A percentile compares a stretch with the other conserved stretches of the same genome.
phyloP scores from a whole-genome alignment of 2,888 invertebrate genomes.

The Pachydiplax longipennis region DNA sequence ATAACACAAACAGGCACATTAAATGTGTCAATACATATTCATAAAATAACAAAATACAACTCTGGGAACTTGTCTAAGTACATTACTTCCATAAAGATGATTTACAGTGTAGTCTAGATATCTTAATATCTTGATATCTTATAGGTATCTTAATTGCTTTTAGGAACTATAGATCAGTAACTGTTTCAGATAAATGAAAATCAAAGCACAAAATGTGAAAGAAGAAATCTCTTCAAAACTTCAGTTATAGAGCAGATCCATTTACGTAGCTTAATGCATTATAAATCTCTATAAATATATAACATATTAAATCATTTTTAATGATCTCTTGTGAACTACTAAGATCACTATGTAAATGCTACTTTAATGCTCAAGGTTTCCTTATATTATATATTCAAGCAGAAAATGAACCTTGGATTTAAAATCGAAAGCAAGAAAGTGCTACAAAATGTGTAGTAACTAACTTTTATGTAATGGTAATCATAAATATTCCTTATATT shows the following conservation, averaged over 20 bases:
- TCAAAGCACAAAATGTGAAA: not conserved
- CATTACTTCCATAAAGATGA: slow-evolving; percentile 17
- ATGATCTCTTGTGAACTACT: not conserved
- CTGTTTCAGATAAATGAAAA: slow-evolving; percentile 29
- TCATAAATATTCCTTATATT: not conserved
- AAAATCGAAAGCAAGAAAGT: not conserved
- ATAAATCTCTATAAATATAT: not conserved
- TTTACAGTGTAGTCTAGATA: slow-evolving; percentile 15
- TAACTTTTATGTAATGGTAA: not conserved
- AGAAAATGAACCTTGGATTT: not conserved
- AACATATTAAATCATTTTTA: not conserved
- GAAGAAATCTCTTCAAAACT: not conserved
- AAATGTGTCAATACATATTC: not conserved
- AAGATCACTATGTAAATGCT: not conserved
- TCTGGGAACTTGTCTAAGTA: slow-evolving; percentile 42
- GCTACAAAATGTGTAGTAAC: not conserved
- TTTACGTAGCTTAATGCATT: not conserved
- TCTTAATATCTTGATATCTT: too few relatives aligned
- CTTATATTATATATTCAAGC: not conserved
- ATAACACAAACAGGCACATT: slow-evolving; percentile 1
- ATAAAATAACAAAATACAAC: slow-evolving; percentile 36
- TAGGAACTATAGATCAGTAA: slow-evolving; percentile 43
- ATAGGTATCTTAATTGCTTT: not conserved
- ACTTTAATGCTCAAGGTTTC: not conserved
- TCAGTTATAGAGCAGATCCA: not conserved